Conservation (phyloP, 2,888 invertebrate species). For the Cordilura impudica region DNA sequence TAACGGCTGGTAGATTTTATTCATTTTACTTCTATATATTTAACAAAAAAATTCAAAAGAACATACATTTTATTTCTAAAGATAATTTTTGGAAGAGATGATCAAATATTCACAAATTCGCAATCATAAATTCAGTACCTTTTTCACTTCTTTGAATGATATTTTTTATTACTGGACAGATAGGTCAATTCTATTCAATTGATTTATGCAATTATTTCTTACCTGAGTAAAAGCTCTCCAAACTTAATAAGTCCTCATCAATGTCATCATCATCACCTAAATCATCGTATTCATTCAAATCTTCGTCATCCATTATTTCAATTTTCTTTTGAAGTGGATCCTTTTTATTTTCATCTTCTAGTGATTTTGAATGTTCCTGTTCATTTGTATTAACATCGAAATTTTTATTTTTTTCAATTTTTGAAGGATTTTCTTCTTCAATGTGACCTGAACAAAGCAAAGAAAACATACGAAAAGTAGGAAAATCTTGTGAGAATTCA, state of each 20-base stretch:
- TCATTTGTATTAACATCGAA: not conserved
- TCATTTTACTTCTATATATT: no score
- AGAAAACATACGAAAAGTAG: not conserved
- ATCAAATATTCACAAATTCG: no score
- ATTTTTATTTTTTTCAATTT: not conserved
- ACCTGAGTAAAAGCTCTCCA: constrained; percentile 78
- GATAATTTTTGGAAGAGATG: no score
- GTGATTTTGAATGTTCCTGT: not conserved
- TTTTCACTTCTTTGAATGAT: no score
- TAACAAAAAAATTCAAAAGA: no score
- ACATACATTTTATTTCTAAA: no score
- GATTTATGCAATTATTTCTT: no score
- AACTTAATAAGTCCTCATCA: constrained; percentile 75
- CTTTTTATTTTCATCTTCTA: not conserved
- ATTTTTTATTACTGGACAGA: no score
- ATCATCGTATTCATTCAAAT: constrained; percentile 61
- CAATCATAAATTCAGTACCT: no score
- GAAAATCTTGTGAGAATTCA: not conserved
- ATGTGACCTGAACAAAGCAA: constrained; percentile 25
- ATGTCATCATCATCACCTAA: constrained; percentile 69
- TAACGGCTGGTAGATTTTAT: no score
- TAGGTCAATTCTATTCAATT: not conserved
- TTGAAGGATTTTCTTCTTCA: not conserved
- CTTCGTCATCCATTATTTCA: constrained; percentile 28
- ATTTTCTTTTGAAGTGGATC: not conserved